Evolutionary conservation across 2,797 vertebrate species (phyloP).

Genomic region (Philypnodon macrostomus): DNA sequence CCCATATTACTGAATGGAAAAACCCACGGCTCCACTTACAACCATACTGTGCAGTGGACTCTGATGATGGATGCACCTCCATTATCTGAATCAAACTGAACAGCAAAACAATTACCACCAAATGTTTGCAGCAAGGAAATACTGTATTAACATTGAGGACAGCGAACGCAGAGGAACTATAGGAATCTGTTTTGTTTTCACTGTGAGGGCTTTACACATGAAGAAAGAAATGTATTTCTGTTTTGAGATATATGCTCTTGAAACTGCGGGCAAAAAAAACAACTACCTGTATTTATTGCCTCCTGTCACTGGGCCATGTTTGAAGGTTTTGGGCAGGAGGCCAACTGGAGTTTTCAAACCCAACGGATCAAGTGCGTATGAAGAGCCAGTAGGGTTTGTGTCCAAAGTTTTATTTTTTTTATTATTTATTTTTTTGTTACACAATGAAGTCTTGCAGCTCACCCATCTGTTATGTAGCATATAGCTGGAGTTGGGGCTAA

Average conservation of each 20-base stretch:
- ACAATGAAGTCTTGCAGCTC: too few species aligned
- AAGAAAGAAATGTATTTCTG: constrained; percentile 42
- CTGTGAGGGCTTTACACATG: constrained; percentile 34
- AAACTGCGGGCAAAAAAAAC: constrained; percentile 37
- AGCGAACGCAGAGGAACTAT: constrained; percentile 28
- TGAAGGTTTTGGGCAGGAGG: constrained; percentile 29
- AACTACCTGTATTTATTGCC: constrained; percentile 56
- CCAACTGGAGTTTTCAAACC: constrained; percentile 31
- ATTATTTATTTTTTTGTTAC: constrained; percentile 5
- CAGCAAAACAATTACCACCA: constrained; percentile 43
- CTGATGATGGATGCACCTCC: constrained; percentile 40
- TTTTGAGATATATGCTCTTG: constrained; percentile 52
- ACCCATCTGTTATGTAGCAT: neutral
- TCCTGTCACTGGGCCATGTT: constrained; percentile 45
- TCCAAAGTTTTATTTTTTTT: neutral
- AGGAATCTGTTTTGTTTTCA: constrained; percentile 36
- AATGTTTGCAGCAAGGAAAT: constrained; percentile 18
- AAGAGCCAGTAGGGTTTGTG: constrained; percentile 5
- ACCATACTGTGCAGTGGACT: constrained; percentile 22
- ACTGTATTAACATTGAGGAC: constrained; percentile 32
- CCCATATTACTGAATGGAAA: constrained; percentile 23
- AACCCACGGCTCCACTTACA: constrained; percentile 23
- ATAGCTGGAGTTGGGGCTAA: neutral
- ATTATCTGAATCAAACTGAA: constrained; percentile 41
- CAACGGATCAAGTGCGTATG: constrained; percentile 18